Conservation (phyloP, 1,140 invertebrate species). For the Orchesella cincta region DNA sequence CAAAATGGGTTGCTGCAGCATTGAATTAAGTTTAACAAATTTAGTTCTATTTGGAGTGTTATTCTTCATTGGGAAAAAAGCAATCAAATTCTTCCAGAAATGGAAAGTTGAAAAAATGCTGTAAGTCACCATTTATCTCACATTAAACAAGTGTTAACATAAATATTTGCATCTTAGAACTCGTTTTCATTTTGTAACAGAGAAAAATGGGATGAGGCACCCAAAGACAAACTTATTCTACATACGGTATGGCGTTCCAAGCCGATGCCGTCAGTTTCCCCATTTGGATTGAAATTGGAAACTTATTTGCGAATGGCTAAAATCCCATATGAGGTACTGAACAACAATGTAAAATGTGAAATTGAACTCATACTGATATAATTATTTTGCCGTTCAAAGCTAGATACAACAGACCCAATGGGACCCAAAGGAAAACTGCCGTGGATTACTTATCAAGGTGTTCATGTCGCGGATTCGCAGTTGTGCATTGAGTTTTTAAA, state of each 20-base stretch:
- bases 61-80: neutral
- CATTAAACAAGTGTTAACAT: neutral
- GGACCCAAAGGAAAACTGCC: constrained; percentile 56
- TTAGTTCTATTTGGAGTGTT: neutral
- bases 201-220: constrained; percentile 5
- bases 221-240: constrained; percentile 36
- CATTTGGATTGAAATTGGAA: constrained; percentile 49
- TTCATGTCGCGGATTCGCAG: constrained; percentile 58
- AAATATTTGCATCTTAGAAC: neutral
- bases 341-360: neutral
- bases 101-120: neutral
- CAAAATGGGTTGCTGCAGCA: too few species aligned
- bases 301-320: constrained; percentile 49
- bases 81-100: neutral
- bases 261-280: constrained; percentile 31
- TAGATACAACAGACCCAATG: constrained; percentile 51
- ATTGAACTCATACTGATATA: neutral
- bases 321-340: constrained; percentile 48
- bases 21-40: neutral
- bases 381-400: neutral
- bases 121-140: neutral
- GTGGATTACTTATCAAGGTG: constrained; percentile 59
- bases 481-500: constrained; percentile 57
- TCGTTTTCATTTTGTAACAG: neutral
- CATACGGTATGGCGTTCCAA: constrained; percentile 37